A percentile compares a stretch with the other conserved stretches of the same genome.
Conservation (phyloP, 1,140 invertebrate species). For the Drosophila trapezifrons region DNA sequence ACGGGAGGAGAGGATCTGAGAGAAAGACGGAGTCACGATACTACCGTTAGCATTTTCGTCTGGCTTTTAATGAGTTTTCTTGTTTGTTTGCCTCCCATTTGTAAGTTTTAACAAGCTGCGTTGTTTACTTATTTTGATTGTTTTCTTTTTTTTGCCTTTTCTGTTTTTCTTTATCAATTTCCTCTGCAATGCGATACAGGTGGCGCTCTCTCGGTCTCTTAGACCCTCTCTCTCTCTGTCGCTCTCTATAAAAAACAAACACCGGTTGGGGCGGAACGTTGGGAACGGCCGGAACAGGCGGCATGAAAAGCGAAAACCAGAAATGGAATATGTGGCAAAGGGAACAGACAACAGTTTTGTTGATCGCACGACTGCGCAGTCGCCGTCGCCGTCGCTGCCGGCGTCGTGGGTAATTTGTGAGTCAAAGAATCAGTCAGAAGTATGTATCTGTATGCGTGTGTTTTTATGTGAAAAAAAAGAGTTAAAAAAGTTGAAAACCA, state of each 20-base stretch:
- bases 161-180: constrained; percentile 59
- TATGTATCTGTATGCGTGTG: constrained; percentile 18
- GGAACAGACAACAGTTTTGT: constrained; percentile 76
- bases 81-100: constrained; percentile 66
- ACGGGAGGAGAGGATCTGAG: constrained; percentile 1
- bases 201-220: constrained; percentile 23
- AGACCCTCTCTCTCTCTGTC: constrained; percentile 7
- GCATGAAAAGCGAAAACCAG: constrained; percentile 77
- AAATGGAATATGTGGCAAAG: constrained; percentile 61
- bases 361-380: constrained; percentile 41
- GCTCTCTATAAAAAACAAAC: constrained; percentile 66
- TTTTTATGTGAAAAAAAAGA: constrained; percentile 24
- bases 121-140: constrained; percentile 67
- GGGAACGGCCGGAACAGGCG: constrained; percentile 39
- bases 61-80: constrained; percentile 69
- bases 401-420: constrained; percentile 73
- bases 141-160: constrained; percentile 26
- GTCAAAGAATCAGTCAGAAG: constrained; percentile 71
- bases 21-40: constrained; percentile 40
- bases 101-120: constrained; percentile 69
- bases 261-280: constrained; percentile 61
- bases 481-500: constrained; percentile 18
- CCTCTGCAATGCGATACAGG: constrained; percentile 26
- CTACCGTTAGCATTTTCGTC: constrained; percentile 66
- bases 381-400: constrained; percentile 49